These are phyloP conservation scores for Gallinago nigripennis DNA, from an alignment of 2,797 vertebrate species.

Conservation along the genomic window DNA sequence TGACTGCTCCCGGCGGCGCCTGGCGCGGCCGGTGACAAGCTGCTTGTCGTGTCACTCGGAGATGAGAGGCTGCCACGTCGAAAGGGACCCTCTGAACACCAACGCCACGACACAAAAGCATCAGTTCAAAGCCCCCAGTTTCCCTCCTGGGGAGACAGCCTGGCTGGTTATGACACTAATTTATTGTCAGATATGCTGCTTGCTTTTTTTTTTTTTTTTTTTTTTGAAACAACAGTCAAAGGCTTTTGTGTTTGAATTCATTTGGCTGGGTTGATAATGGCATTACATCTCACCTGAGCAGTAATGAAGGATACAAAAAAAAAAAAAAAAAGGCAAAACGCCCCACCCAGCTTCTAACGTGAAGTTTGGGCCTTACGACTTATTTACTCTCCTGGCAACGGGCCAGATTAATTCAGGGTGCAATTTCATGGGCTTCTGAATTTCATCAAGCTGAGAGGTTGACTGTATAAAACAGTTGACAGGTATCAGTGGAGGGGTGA, in stretches of 20 bases:
- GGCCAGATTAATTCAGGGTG: slow-evolving; percentile 31
- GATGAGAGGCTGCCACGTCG: slow-evolving; percentile 60
- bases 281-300: neutral
- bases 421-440: slow-evolving; percentile 52
- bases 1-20: neutral
- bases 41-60: neutral
- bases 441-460: slow-evolving; percentile 22
- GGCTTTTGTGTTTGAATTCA: neutral
- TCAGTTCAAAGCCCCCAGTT: slow-evolving; percentile 67
- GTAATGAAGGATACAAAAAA: neutral
- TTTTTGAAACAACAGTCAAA: neutral
- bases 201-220: neutral
- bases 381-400: neutral
- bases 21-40: slow-evolving; percentile 40
- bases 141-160: slow-evolving; percentile 33
- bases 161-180: slow-evolving; percentile 56
- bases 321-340: neutral
- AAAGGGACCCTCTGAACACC: slow-evolving; percentile 47
- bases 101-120: neutral
- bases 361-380: neutral
- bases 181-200: slow-evolving; percentile 13
- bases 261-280: neutral
- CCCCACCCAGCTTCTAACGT: neutral
- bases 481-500: slow-evolving; percentile 4
- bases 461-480: slow-evolving; percentile 23